Conservation (phyloP, 2,797 vertebrate genomes). For the Picus viridis region DNA sequence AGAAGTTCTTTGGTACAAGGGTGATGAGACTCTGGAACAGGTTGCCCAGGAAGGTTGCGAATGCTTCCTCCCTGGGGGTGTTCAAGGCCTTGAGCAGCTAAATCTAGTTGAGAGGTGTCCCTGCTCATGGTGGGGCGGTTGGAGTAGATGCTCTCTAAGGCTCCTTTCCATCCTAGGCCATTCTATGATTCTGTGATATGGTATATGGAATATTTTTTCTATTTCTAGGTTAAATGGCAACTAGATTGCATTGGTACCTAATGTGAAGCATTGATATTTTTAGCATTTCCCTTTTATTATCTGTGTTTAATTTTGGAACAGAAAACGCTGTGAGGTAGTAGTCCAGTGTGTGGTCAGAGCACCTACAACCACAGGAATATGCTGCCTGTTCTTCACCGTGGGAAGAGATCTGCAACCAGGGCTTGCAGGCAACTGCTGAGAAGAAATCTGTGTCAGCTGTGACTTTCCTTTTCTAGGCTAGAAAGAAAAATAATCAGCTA, state of each 20-base stretch:
- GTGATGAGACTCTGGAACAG: no score
- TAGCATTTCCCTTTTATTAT: neutral
- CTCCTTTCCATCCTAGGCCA: no score
- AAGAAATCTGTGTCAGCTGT: conserved; percentile 67
- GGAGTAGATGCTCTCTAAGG: no score
- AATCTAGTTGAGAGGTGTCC: no score
- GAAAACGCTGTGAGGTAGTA: neutral
- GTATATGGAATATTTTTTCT: neutral
- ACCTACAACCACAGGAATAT: neutral
- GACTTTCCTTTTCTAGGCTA: conserved; percentile 25
- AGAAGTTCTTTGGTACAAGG: no score
- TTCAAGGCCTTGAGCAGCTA: no score
- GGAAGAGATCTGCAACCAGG: conserved; percentile 13
- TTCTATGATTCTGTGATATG: no score
- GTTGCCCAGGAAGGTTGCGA: no score
- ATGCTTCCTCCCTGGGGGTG: no score
- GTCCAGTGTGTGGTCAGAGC: neutral
- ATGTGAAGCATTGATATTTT: neutral
- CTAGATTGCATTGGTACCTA: neutral
- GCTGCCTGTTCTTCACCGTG: neutral
- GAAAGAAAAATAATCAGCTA: conserved; percentile 52
- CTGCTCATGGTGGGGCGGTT: no score
- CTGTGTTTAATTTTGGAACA: neutral
- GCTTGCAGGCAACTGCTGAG: conserved; percentile 31
- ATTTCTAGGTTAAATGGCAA: neutral